These are phyloP conservation scores for Athene cunicularia DNA, from an alignment of 2,113 vertebrate species.

Conservation along the genomic window DNA sequence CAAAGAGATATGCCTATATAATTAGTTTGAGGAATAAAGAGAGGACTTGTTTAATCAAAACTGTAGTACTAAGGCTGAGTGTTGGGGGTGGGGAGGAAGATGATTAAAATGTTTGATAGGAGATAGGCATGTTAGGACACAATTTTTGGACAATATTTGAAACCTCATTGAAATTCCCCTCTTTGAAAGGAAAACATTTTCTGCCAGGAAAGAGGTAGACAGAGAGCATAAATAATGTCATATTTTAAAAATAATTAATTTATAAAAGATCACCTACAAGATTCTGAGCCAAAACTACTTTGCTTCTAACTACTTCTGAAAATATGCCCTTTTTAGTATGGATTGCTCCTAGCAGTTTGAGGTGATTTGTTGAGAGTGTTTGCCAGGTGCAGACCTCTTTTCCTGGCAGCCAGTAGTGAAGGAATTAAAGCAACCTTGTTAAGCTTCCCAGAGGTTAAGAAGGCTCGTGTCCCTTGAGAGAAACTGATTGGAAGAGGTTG, in stretches of 20 bases:
- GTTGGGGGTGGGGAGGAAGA: neutral
- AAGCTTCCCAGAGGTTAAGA: neutral
- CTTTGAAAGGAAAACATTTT: conserved; percentile 8
- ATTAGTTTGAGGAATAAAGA: neutral
- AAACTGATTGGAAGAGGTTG: neutral
- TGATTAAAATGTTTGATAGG: neutral
- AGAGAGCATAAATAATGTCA: conserved; percentile 45
- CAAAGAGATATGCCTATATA: neutral
- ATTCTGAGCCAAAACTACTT: conserved; percentile 28
- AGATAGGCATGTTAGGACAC: conserved; percentile 16
- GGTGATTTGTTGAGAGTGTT: neutral
- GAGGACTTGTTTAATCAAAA: conserved; percentile 2
- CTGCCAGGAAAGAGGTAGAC: neutral
- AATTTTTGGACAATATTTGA: conserved; percentile 21
- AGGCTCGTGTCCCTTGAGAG: neutral
- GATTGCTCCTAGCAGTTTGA: neutral
- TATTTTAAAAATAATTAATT: neutral
- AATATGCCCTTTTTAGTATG: neutral
- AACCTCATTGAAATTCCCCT: conserved; percentile 17
- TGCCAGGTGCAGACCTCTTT: conserved; percentile 31
- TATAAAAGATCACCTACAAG: neutral
- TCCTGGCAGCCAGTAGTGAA: neutral
- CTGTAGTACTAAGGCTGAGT: neutral
- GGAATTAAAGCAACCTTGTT: neutral
- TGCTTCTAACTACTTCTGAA: neutral